Base-by-base conservation (phyloP, 2,113 vertebrate genomes). In the Neogobius melanostomus region DNA sequence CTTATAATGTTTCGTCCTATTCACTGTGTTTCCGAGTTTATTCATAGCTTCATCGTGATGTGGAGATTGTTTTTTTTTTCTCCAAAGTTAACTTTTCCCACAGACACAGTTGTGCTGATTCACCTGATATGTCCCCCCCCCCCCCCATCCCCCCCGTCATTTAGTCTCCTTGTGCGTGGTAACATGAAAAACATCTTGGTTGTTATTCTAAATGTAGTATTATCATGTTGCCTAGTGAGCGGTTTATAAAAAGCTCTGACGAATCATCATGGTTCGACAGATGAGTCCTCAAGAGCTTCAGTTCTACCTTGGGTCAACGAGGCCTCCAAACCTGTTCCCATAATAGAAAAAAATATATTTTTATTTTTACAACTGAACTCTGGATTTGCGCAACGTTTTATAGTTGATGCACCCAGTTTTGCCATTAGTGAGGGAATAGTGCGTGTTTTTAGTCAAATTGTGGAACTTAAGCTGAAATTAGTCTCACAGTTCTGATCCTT, bases 191-290 rank as follows among this genome's bases (percentile, higher is more conserved):
- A 28, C 56, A 42, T 59, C 56, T 87, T 68, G 54, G 54, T 68
- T 74, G 81, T 85, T 80, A 72, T 59, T 87, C 82, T 84, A 85
- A 86, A 89, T 85, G 69, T 72, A 68, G 73, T 59, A 74, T 83
- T 83, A 82, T 85, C 56, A 59, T 59, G 56, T 59, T 85, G 82
- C 69, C 68, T 72, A 45, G 71, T 46, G 66, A 82, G 72, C 54
- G 65, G 48, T 75, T 75, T 68, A 86, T 77, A 79, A 86, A 85
- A 81, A 79, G 64, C 28, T 10, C 56, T 14, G 43, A 48, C 16
- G 6, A 73, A 78, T 81, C 80, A 64, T 80, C 77, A 80, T 68
- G 2, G 5, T 69, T 81, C 76, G 70, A 42, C 64, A 79, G 63
- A 82, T 76, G 76, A 85, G 61, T 54, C 75, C 72, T 81, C 65